Evolutionary conservation across 2,113 vertebrate genomes (phyloP).

Genomic region (Pelodiscus sinensis): DNA sequence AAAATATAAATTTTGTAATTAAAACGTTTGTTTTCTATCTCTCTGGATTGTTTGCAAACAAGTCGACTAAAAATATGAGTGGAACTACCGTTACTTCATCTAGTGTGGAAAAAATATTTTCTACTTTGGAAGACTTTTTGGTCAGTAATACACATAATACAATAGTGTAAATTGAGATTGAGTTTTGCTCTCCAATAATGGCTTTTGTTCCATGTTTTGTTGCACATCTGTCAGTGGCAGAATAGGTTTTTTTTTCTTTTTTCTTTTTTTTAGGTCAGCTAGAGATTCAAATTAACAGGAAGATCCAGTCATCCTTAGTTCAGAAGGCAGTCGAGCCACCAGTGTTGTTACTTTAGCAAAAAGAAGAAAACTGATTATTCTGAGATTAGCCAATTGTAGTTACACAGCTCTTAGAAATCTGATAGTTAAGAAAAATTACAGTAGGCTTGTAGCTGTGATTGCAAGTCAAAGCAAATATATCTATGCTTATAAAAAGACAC

Average conservation of each 20-base stretch:
- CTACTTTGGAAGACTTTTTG: neutral
- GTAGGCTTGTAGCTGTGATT: neutral
- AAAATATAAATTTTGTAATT: neutral
- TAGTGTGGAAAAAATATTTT: rapidly evolving
- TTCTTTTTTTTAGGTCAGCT: neutral
- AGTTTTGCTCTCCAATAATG: neutral
- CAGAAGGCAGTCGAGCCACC: neutral
- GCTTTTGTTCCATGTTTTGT: neutral
- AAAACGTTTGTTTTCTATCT: neutral
- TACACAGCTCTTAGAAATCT: neutral
- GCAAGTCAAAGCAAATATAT: neutral
- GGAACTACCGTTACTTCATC: neutral
- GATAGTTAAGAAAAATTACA: neutral
- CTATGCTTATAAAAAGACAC: neutral
- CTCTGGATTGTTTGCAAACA: neutral
- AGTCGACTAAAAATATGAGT: neutral
- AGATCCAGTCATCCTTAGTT: neutral
- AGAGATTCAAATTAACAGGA: slow-evolving; percentile 10
- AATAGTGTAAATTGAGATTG: neutral
- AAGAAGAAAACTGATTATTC: neutral
- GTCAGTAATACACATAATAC: neutral
- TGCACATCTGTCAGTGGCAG: neutral
- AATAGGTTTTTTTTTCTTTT: slow-evolving; percentile 12
- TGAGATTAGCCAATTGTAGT: neutral
- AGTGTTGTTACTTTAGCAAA: neutral